Evolutionary conservation across 2,888 invertebrate species (phyloP).

Genomic region (Lycia hirtaria): DNA sequence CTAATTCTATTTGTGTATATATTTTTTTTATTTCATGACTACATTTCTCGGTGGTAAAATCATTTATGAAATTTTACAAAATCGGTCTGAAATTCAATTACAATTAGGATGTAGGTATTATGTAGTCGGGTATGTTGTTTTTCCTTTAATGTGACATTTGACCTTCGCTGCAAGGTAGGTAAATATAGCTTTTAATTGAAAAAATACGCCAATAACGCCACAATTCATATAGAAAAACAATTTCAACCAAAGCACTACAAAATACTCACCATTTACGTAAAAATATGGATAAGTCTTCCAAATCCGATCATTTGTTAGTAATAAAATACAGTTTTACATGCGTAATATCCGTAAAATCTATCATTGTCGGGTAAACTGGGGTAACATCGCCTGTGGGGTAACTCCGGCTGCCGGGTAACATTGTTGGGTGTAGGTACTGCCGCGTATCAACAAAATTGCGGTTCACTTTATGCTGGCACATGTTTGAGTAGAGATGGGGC

Average conservation of each 20-base stretch:
- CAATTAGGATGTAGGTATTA: too few relatives aligned
- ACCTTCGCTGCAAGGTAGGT: too few relatives aligned
- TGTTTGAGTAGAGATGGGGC: slow-evolving; percentile 34
- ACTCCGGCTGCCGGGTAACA: slow-evolving; percentile 3
- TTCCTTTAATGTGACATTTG: too few relatives aligned
- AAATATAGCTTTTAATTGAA: neutral
- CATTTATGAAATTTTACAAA: too few relatives aligned
- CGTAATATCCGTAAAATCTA: slow-evolving; percentile 25
- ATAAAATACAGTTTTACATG: slow-evolving; percentile 21
- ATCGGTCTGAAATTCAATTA: too few relatives aligned
- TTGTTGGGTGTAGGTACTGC: slow-evolving; percentile 3
- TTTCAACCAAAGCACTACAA: slow-evolving; percentile 6
- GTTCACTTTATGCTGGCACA: slow-evolving; percentile 39
- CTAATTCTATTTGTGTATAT: too few relatives aligned
- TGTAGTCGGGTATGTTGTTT: too few relatives aligned
- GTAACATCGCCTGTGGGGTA: slow-evolving; percentile 3
- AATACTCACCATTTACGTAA: slow-evolving; percentile 4
- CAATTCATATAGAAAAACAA: neutral
- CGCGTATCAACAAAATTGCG: slow-evolving; percentile 32
- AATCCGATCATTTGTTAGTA: slow-evolving; percentile 18
- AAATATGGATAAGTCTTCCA: slow-evolving; percentile 2
- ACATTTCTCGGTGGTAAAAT: too few relatives aligned
- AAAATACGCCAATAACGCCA: neutral
- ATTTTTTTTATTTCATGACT: too few relatives aligned
- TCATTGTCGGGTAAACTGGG: slow-evolving; percentile 11